Evolutionary conservation across 2,113 vertebrate species (phyloP).

Genomic region (Corapipo altera): DNA sequence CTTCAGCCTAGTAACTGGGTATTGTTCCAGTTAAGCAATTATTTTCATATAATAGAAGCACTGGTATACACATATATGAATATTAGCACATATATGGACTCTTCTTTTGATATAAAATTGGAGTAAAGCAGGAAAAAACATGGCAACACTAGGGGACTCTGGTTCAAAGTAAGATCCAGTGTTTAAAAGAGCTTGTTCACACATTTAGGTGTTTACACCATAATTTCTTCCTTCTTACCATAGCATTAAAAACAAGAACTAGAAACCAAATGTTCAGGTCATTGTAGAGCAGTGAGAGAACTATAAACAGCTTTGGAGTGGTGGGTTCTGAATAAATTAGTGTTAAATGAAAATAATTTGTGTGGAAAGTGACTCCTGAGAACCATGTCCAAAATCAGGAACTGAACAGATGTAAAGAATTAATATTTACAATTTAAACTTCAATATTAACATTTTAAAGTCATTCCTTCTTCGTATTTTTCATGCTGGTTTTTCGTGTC

Average conservation of each 20-base stretch:
- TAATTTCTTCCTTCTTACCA: neutral
- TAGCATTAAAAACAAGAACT: neutral
- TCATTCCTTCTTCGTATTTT: neutral
- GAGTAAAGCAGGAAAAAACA: neutral
- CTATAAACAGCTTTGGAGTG: neutral
- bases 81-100: neutral
- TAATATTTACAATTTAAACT: neutral
- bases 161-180: neutral
- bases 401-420: neutral
- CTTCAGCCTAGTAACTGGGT: neutral
- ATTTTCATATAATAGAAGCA: neutral
- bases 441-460: neutral
- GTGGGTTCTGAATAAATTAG: neutral
- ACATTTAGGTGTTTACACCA: neutral
- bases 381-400: neutral
- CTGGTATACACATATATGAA: neutral
- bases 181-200: neutral
- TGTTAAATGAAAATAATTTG: neutral
- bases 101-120: neutral
- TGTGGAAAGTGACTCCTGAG: neutral
- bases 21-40: neutral
- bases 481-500: neutral
- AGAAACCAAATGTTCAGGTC: neutral
- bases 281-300: neutral
- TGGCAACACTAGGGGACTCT: neutral